Conservation (phyloP, 2,113 vertebrate species). For the Lynx canadensis region DNA sequence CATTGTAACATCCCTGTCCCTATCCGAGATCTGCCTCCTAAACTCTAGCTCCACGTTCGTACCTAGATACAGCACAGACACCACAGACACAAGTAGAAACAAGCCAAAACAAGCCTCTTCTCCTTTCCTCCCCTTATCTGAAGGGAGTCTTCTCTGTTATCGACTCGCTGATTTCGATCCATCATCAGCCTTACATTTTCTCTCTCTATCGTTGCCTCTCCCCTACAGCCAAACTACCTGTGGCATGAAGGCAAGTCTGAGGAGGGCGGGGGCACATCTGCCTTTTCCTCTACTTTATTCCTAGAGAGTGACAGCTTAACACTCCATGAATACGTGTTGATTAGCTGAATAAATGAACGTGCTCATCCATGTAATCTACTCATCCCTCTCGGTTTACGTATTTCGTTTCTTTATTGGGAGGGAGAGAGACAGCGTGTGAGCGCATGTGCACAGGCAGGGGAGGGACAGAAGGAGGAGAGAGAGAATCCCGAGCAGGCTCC, state of each 20-base stretch:
- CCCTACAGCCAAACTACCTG: background rate
- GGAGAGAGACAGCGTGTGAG: background rate
- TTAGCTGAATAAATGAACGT: slow-evolving; percentile 4
- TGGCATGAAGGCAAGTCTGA: background rate
- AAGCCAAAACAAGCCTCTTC: background rate
- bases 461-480: background rate
- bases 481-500: background rate
- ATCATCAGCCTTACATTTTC: background rate
- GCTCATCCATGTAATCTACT: background rate
- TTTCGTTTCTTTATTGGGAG: background rate
- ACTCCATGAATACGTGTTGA: background rate
- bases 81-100: background rate
- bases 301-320: background rate
- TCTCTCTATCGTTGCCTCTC: background rate
- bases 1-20: background rate
- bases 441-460: background rate
- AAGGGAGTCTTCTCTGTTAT: background rate
- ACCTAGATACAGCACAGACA: background rate
- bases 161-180: background rate
- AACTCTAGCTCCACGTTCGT: background rate
- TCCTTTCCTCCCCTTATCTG: background rate
- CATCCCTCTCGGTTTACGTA: background rate
- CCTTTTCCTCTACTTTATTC: slow-evolving; percentile 12
- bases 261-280: background rate
- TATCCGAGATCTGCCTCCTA: background rate